A percentile compares a stretch with the other conserved stretches of the same genome.
Conservation (phyloP, 2,888 invertebrate species). For the Prenolepis imparis region DNA sequence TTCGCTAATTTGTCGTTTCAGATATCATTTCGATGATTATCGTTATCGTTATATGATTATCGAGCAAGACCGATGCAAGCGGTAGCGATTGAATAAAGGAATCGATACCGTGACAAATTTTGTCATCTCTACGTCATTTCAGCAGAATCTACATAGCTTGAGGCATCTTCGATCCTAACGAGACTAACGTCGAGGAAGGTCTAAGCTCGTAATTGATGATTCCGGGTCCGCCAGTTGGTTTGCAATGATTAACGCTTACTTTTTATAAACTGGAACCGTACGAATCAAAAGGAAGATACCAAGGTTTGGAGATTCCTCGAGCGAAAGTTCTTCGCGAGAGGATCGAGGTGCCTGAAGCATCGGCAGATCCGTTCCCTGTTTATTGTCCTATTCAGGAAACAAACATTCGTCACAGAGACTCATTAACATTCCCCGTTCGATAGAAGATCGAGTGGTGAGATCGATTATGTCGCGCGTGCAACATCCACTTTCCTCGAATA, state of each 20-base stretch:
- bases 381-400: conserved; percentile 45
- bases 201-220: conserved; percentile 45
- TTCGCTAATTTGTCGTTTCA: neutral
- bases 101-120: neutral
- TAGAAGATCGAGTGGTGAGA: conserved; percentile 38
- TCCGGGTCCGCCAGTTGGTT: neutral
- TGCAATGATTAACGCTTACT: neutral
- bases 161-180: neutral
- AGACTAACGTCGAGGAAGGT: conserved; percentile 19
- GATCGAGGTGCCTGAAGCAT: neutral
- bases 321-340: neutral
- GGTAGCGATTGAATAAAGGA: neutral
- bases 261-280: neutral
- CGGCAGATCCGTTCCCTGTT: neutral
- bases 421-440: conserved; percentile 20
- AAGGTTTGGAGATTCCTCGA: conserved; percentile 31
- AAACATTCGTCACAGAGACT: neutral
- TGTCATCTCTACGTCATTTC: conserved; percentile 39
- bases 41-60: too few relatives aligned
- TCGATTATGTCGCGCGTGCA: conserved; percentile 4
- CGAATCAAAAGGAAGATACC: conserved; percentile 30
- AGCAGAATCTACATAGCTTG: conserved; percentile 10
- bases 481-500: conserved; percentile 41
- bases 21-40: conserved; percentile 11
- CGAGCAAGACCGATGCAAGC: neutral